Conservation (phyloP, 1,140 invertebrate species). For the Listronotus bonariensis region DNA sequence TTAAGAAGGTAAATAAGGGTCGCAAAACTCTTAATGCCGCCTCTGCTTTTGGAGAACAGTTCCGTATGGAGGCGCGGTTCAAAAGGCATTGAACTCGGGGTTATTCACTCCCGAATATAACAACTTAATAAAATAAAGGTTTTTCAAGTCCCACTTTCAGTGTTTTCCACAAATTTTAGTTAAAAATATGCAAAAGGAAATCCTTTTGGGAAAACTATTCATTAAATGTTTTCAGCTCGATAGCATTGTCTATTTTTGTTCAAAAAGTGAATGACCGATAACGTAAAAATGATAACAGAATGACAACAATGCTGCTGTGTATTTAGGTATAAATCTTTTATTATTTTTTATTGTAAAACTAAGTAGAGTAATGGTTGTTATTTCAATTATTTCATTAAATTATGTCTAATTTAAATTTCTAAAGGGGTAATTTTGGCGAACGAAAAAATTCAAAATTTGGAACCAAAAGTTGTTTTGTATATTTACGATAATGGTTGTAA, state of each 20-base stretch:
- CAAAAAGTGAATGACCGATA: conserved; percentile 53
- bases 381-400: background rate
- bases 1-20: no score
- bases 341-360: background rate
- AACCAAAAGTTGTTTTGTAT: conserved; percentile 2
- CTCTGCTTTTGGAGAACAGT: conserved; percentile 31
- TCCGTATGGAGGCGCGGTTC: conserved; percentile 35
- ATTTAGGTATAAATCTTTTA: background rate
- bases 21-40: conserved; percentile 2
- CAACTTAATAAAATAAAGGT: conserved; percentile 2
- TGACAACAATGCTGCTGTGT: conserved; percentile 35
- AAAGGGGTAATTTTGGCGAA: background rate
- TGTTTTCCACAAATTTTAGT: background rate
- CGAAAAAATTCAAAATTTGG: background rate
- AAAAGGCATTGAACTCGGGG: conserved; percentile 37
- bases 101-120: conserved; percentile 39
- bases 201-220: background rate
- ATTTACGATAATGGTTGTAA: background rate
- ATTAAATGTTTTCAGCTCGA: background rate
- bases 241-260: conserved; percentile 47
- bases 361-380: background rate
- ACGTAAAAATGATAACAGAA: conserved; percentile 43
- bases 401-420: background rate
- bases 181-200: background rate
- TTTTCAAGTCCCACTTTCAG: background rate